A percentile compares a stretch with the other conserved stretches of the same genome.
Conservation (phyloP, 1,140 invertebrate species). For the Rhagoletis pomonella region DNA sequence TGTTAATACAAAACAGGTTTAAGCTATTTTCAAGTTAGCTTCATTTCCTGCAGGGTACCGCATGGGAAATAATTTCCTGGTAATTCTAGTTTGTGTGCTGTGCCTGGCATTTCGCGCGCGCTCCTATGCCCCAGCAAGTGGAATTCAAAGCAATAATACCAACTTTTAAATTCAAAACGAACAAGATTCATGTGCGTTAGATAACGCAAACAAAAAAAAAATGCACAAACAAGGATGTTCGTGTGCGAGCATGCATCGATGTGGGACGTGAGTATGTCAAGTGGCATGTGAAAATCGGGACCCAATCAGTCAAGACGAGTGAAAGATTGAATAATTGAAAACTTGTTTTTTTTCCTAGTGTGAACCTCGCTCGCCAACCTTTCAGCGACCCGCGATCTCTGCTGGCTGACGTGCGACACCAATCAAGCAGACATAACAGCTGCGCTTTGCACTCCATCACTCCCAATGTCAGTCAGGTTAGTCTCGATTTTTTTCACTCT, state of each 20-base stretch:
- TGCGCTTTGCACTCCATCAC: constrained; percentile 10
- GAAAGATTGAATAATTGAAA: neutral
- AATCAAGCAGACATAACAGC: neutral
- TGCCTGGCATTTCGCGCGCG: too few species aligned
- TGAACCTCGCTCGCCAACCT: neutral
- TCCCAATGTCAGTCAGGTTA: constrained; percentile 1
- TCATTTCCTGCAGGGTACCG: too few species aligned
- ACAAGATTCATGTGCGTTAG: neutral
- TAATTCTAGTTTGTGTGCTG: too few species aligned
- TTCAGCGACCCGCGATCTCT: neutral
- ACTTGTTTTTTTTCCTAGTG: neutral
- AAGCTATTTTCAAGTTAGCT: too few species aligned
- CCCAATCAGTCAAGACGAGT: constrained; percentile 1
- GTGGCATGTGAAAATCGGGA: constrained; percentile 38
- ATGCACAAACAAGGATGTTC: neutral
- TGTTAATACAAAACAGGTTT: too few species aligned
- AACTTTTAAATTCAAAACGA: constrained; percentile 27
- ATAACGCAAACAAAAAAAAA: neutral
- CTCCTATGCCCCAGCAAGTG: neutral
- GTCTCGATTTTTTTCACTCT: constrained; percentile 8
- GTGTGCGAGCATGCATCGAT: neutral
- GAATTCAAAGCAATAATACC: neutral
- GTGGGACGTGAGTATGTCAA: constrained; percentile 34
- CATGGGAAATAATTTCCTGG: too few species aligned
- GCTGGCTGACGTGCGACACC: neutral